Conservation (phyloP, 1,140 invertebrate species). For the Xylocopa sonorina region DNA sequence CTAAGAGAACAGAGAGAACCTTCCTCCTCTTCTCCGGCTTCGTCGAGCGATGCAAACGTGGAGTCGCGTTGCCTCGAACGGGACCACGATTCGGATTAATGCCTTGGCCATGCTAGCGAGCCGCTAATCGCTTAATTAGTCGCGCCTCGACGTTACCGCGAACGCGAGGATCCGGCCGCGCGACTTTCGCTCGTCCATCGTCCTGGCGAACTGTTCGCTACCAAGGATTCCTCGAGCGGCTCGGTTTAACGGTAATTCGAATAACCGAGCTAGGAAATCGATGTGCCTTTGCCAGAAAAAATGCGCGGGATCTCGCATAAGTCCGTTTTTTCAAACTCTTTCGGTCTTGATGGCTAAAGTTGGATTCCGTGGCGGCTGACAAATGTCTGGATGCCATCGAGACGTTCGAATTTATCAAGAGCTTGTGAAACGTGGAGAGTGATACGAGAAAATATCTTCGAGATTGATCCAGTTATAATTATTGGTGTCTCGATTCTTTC, state of each 20-base stretch:
- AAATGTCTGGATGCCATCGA: background rate
- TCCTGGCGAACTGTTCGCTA: slow-evolving; percentile 1
- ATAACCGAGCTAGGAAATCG: slow-evolving; percentile 18
- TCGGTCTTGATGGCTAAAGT: too few species aligned
- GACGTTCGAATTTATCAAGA: too few species aligned
- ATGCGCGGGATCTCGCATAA: background rate
- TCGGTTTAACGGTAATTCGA: slow-evolving; percentile 37
- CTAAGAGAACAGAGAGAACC: background rate
- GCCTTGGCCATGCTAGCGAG: background rate
- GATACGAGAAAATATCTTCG: too few species aligned
- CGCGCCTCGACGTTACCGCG: slow-evolving; percentile 12
- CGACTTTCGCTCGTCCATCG: slow-evolving; percentile 1
- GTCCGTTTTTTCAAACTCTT: background rate
- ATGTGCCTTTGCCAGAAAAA: background rate
- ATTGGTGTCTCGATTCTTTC: too few species aligned
- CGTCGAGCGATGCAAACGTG: background rate
- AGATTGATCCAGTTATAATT: too few species aligned
- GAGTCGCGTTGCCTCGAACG: background rate
- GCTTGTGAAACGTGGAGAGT: too few species aligned
- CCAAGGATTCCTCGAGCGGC: slow-evolving; percentile 7
- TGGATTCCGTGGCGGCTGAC: background rate
- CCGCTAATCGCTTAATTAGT: slow-evolving; percentile 60
- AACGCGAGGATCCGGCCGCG: slow-evolving; percentile 4
- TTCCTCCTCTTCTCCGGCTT: background rate
- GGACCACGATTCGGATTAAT: slow-evolving; percentile 25